A percentile compares a stretch with the other conserved stretches of the same genome.
These are phyloP conservation scores for Lasiommata megera DNA, from an alignment of 2,888 invertebrate genomes.

Conservation along the genomic window DNA sequence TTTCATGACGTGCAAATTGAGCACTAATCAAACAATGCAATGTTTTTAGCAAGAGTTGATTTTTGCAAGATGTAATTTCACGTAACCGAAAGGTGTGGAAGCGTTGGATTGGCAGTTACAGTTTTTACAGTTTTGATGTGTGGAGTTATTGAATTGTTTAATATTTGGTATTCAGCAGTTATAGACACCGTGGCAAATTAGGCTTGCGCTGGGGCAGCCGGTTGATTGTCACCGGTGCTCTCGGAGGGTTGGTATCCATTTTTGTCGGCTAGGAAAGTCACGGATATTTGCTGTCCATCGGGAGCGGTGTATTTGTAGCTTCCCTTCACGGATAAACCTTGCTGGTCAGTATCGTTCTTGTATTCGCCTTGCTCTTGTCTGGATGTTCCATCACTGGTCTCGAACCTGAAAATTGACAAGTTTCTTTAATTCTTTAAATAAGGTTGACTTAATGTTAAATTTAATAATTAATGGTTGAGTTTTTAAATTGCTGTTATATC, in stretches of 20 bases:
- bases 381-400: conserved; percentile 85
- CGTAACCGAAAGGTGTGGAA: too few relatives aligned
- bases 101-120: too few relatives aligned
- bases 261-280: conserved; percentile 83
- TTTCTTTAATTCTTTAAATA: too few relatives aligned
- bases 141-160: neutral
- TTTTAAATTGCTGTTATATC: too few relatives aligned
- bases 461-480: too few relatives aligned
- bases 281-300: conserved; percentile 84
- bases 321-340: conserved; percentile 83
- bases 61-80: too few relatives aligned
- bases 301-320: conserved; percentile 83
- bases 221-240: conserved; percentile 44
- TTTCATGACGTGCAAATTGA: too few relatives aligned
- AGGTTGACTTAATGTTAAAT: too few relatives aligned
- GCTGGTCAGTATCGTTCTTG: conserved; percentile 84
- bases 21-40: too few relatives aligned
- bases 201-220: conserved; percentile 30
- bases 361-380: conserved; percentile 84
- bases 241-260: conserved; percentile 81
- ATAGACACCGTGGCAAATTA: neutral
- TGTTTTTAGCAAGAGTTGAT: too few relatives aligned
- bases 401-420: conserved; percentile 82
- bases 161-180: conserved; percentile 35
- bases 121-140: neutral